Base-by-base conservation (phyloP, 2,113 vertebrate genomes). In the Amblyornis subalaris region DNA sequence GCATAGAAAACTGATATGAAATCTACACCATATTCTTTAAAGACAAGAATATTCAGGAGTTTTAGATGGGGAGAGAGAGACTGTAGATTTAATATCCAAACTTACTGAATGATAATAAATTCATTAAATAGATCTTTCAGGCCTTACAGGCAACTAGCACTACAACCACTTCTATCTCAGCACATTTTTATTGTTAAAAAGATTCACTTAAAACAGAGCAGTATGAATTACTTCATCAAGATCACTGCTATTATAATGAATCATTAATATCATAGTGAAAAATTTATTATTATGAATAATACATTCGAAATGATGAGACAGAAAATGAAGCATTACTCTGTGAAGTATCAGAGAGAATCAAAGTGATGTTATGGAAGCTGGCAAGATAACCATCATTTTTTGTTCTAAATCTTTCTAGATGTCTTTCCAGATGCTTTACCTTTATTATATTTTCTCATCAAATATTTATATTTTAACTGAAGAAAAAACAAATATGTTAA, bases 271-370 rank as follows among this genome's bases (percentile, higher is more conserved):
- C 79, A 42, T 71, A 91, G 93, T 97, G 77, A 94, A 98, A 97
- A 96, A 96, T 97, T 97, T 88, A 98, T 97, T 81, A 55, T 64
- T 84, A 95, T 97, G 97, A 97, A 97, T 97, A 97, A 97, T 96
- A 85, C 60, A 89, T 97, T 95, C 81, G 89, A 83, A 96, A 97
- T 89, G 92, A 97, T 95, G 95, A 97, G 62, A 90, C 50, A 90
- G 91, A 97, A 95, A 96, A 96, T 97, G 95, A 98, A 97, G 80
- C 81, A 96, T 90, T 96, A 93, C 67, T 96, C 87, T 92, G 66
- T 88, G 93, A 93, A 87, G 44, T 89, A 97, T 50, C 31, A 78
- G 47, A 94, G 72, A 90, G 82, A 95, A 93, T 78, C 89, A 85
- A 78, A 96, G 44, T 38, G 50, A 88, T 75, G 24, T 54, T 83